Conservation (phyloP, 2,888 invertebrate genomes). For the Thyatira batis region DNA sequence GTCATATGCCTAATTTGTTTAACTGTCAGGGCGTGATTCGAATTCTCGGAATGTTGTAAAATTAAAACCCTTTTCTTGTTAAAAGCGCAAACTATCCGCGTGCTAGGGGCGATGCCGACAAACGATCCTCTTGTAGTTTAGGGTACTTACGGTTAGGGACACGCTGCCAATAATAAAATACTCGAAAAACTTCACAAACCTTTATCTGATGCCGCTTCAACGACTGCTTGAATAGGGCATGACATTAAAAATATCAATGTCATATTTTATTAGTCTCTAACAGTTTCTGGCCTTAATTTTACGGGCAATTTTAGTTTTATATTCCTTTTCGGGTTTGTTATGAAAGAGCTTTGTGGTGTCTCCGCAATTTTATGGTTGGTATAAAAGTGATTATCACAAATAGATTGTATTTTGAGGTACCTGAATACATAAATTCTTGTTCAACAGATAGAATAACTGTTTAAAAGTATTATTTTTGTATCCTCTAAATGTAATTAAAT, state of each 20-base stretch:
- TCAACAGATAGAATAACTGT: too few species aligned
- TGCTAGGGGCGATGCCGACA: conserved; percentile 70
- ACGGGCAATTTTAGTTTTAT: conserved; percentile 62
- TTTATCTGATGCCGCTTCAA: conserved; percentile 35
- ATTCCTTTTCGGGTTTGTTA: conserved; percentile 39
- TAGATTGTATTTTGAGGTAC: conserved; percentile 47
- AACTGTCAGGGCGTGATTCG: conserved; percentile 31
- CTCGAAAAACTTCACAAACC: conserved; percentile 36
- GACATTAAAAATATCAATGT: conserved; percentile 63
- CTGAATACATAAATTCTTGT: conserved; percentile 31
- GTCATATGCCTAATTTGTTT: conserved; percentile 42
- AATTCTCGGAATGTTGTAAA: conserved; percentile 55
- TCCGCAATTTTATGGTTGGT: conserved; percentile 64
- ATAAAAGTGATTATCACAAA: conserved; percentile 51
- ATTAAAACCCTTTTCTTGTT: conserved; percentile 59
- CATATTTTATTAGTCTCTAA: conserved; percentile 58
- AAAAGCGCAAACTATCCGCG: conserved; percentile 60
- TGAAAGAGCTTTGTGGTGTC: conserved; percentile 54
- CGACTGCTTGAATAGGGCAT: conserved; percentile 48
- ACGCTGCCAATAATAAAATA: conserved; percentile 66
- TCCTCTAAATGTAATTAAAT: too few species aligned
- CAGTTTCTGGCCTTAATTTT: conserved; percentile 53
- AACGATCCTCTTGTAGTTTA: conserved; percentile 43
- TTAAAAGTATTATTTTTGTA: too few species aligned
- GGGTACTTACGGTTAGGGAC: conserved; percentile 58